These are phyloP conservation scores for Latrodectus elegans DNA, from an alignment of 2,888 invertebrate species.

Conservation along the genomic window DNA sequence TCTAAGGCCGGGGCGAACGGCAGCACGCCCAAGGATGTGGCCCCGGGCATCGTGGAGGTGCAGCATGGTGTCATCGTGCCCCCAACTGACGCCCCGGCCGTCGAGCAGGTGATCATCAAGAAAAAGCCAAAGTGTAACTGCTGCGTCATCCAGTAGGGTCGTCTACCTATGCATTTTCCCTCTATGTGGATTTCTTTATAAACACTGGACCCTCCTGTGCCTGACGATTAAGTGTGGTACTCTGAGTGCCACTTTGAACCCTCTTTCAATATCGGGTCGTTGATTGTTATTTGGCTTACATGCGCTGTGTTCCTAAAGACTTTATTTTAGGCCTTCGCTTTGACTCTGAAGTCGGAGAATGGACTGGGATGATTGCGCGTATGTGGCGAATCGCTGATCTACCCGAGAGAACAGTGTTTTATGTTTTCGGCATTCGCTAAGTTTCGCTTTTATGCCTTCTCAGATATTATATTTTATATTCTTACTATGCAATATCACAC, in stretches of 20 bases:
- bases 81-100: constrained; percentile 83
- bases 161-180: too few species aligned
- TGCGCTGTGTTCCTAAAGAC: background rate
- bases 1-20: constrained; percentile 70
- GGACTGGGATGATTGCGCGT: too few species aligned
- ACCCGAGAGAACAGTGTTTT: background rate
- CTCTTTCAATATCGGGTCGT: background rate
- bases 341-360: background rate
- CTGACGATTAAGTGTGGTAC: too few species aligned
- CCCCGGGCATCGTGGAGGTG: constrained; percentile 81
- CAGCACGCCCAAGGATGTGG: constrained; percentile 60
- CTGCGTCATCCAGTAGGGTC: constrained; percentile 79
- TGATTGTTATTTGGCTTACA: background rate
- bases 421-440: constrained; percentile 18
- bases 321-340: background rate
- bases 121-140: constrained; percentile 97
- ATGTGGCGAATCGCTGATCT: background rate
- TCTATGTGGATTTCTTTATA: too few species aligned
- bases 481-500: constrained; percentile 64
- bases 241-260: too few species aligned
- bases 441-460: constrained; percentile 58
- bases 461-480: constrained; percentile 26
- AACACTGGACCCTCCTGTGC: too few species aligned
- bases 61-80: constrained; percentile 81
- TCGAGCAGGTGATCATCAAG: constrained; percentile 93